These are phyloP conservation scores for Clarias magur DNA, from an alignment of 2,113 vertebrate genomes.

Conservation along the genomic window DNA sequence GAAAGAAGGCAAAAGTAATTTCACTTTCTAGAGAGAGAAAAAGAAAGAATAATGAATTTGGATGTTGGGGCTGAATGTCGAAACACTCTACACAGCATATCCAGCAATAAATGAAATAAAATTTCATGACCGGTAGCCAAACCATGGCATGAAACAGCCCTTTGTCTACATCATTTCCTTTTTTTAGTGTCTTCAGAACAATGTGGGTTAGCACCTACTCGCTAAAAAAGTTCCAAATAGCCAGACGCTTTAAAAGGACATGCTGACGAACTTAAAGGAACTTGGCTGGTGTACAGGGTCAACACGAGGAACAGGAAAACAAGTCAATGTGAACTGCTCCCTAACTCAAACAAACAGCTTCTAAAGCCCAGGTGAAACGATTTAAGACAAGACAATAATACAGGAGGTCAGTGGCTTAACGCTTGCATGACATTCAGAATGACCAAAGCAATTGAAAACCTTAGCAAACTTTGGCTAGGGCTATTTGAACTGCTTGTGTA, in stretches of 20 bases:
- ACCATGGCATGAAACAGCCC: not conserved
- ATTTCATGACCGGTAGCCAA: not conserved
- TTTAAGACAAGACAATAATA: not conserved
- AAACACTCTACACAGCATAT: not conserved
- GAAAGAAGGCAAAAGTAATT: not conserved
- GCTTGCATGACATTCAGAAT: not conserved
- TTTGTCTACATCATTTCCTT: not conserved
- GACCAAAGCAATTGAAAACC: slow-evolving; percentile 2
- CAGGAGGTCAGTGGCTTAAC: not conserved
- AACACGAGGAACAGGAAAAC: slow-evolving; percentile 10
- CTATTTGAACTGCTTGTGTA: slow-evolving; percentile 21
- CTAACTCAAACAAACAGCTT: not conserved
- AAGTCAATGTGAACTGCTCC: slow-evolving; percentile 10
- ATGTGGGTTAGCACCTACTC: slow-evolving; percentile 28
- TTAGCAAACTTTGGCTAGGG: not conserved
- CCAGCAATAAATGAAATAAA: not conserved
- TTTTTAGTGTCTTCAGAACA: not conserved
- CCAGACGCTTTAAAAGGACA: not conserved
- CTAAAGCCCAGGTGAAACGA: not conserved
- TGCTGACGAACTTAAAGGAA: not conserved
- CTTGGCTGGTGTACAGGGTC: not conserved
- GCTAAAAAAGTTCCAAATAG: slow-evolving; percentile 22
- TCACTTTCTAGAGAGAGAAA: not conserved
- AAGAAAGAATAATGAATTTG: not conserved
- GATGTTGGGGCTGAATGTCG: no score